phyloP scores from a whole-genome alignment of 2,888 invertebrate genomes.

The Dasysyrphus albostriatus region DNA sequence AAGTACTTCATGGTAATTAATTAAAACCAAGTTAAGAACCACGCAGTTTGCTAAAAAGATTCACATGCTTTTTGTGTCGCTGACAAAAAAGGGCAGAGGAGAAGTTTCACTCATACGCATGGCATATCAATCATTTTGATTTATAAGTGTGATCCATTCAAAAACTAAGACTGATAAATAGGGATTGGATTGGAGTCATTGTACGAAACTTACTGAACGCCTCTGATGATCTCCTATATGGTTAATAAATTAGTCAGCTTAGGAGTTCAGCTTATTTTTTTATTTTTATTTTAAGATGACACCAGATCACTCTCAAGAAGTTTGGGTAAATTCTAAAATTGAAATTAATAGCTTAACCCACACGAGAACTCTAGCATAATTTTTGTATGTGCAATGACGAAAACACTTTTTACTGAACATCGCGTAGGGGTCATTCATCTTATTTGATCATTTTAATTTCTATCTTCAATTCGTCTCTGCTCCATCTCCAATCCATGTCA shows the following conservation, averaged over 20 bases:
- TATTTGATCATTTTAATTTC: too few relatives aligned
- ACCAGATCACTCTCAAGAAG: too few relatives aligned
- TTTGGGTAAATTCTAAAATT: too few relatives aligned
- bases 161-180: constrained; percentile 18
- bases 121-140: constrained; percentile 36
- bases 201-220: constrained; percentile 11
- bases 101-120: constrained; percentile 11
- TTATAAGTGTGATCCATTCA: constrained; percentile 27
- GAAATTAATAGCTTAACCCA: too few relatives aligned
- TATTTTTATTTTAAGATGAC: neutral
- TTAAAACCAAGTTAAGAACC: constrained; percentile 14
- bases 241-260: neutral
- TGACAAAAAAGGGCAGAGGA: constrained; percentile 1
- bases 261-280: neutral
- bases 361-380: too few relatives aligned
- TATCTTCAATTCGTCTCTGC: too few relatives aligned
- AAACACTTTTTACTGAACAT: too few relatives aligned
- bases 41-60: constrained; percentile 17
- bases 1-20: constrained; percentile 26
- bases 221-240: constrained; percentile 1
- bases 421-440: too few relatives aligned
- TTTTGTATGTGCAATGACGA: too few relatives aligned
- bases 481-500: too few relatives aligned
- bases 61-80: constrained; percentile 11
- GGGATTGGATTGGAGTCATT: constrained; percentile 28